Percentiles rank a stretch among this genome's conserved stretches.
phyloP scores from a whole-genome alignment of 2,113 vertebrate species.

The Xenotilapia longispinis region DNA sequence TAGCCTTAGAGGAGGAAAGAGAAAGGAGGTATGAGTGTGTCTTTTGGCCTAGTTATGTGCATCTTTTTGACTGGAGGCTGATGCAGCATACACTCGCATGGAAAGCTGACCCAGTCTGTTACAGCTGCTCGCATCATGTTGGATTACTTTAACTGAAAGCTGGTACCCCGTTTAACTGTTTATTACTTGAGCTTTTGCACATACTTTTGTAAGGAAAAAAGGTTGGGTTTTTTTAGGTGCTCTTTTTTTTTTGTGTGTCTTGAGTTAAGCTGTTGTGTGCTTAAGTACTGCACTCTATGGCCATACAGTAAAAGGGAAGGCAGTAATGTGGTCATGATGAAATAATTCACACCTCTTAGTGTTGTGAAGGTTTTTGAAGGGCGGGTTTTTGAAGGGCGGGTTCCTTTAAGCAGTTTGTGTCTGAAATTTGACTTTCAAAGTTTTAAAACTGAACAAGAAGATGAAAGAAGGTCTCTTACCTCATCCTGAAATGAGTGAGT shows the following conservation, averaged over 20 bases:
- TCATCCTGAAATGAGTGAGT: neutral
- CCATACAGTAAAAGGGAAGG: neutral
- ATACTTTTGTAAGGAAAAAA: no score
- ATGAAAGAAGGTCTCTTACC: neutral
- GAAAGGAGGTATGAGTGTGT: neutral
- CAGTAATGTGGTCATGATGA: neutral
- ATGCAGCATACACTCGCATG: neutral
- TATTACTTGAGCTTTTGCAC: neutral
- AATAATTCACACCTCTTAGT: neutral
- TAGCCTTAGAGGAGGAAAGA: conserved; percentile 35
- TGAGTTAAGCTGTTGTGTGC: neutral
- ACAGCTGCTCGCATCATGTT: neutral
- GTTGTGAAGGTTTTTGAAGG: neutral
- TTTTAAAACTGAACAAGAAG: neutral
- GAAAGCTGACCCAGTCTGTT: neutral
- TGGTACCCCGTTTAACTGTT: neutral
- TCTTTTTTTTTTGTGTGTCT: neutral
- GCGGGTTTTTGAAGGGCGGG: neutral
- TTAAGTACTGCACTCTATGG: neutral
- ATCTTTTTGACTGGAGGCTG: neutral
- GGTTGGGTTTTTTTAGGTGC: no score
- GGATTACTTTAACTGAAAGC: neutral
- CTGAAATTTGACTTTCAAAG: neutral
- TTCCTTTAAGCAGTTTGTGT: neutral
- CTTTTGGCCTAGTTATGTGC: conserved; percentile 35